These are phyloP conservation scores for Lynx canadensis DNA, from an alignment of 2,113 vertebrate species.

Conservation along the genomic window DNA sequence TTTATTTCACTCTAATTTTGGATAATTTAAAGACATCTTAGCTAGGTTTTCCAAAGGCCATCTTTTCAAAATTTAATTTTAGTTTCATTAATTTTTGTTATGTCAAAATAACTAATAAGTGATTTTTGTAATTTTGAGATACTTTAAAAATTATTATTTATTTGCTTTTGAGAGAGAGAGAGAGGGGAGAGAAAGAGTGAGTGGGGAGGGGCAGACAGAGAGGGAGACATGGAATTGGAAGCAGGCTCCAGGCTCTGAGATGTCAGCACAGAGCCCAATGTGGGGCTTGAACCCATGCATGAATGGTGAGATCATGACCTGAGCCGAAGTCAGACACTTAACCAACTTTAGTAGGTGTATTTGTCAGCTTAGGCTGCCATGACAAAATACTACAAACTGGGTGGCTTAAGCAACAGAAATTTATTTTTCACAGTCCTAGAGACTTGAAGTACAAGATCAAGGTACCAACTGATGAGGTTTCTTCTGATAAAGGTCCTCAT, in stretches of 20 bases:
- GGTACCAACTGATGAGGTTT: not conserved
- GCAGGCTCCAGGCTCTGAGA: no score
- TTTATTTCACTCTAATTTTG: not conserved
- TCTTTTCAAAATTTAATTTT: not conserved
- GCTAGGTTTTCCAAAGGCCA: not conserved
- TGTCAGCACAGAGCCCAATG: no score
- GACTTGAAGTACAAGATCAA: not conserved
- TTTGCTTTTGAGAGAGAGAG: no score
- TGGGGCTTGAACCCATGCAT: no score
- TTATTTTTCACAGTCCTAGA: not conserved
- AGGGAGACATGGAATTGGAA: no score
- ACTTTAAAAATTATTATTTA: not conserved
- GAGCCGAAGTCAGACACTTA: fast-evolving
- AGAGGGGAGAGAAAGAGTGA: no score
- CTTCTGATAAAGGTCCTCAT: not conserved
- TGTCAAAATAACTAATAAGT: not conserved
- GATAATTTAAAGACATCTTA: not conserved
- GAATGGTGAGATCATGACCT: no score
- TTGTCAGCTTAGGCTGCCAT: not conserved
- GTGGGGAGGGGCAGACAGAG: no score
- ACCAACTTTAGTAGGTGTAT: not conserved
- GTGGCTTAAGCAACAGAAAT: not conserved
- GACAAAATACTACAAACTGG: not conserved
- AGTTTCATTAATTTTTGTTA: not conserved
- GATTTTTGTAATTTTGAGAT: not conserved